A percentile compares a stretch with the other conserved stretches of the same genome.
Conservation (phyloP, 2,113 vertebrate genomes). For the Nothocercus julius region DNA sequence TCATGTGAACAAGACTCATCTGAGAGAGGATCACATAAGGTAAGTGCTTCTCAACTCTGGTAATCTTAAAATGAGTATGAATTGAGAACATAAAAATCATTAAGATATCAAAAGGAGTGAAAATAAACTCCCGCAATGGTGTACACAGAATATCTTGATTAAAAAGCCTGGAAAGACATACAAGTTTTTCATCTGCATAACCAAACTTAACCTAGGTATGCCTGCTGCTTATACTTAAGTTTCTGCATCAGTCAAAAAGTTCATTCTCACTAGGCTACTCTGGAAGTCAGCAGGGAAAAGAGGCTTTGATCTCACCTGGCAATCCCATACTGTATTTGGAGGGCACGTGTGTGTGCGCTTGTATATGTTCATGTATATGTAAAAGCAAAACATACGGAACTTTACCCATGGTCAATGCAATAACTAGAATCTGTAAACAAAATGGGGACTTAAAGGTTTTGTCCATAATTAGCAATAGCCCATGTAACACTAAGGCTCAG, state of each 20-base stretch:
- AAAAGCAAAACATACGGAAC: neutral
- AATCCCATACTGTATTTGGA: neutral
- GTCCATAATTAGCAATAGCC: neutral
- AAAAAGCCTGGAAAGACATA: neutral
- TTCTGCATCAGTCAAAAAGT: neutral
- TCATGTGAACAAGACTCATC: neutral
- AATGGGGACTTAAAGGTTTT: neutral
- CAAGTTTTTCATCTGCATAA: neutral
- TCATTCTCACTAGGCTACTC: neutral
- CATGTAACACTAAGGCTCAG: neutral
- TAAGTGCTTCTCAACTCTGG: neutral
- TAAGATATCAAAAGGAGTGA: neutral
- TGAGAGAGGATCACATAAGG: neutral
- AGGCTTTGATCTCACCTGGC: neutral
- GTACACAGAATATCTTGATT: neutral
- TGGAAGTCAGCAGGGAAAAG: neutral
- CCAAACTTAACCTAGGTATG: neutral
- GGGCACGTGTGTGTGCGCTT: neutral
- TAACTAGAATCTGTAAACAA: neutral
- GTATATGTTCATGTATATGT: neutral
- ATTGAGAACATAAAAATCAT: rapidly evolving
- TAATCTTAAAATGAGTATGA: neutral
- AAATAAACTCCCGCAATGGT: neutral
- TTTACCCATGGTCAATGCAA: neutral
- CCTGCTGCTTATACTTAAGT: neutral